Conservation (phyloP, 1,140 invertebrate genomes). For the Tribolium castaneum region DNA sequence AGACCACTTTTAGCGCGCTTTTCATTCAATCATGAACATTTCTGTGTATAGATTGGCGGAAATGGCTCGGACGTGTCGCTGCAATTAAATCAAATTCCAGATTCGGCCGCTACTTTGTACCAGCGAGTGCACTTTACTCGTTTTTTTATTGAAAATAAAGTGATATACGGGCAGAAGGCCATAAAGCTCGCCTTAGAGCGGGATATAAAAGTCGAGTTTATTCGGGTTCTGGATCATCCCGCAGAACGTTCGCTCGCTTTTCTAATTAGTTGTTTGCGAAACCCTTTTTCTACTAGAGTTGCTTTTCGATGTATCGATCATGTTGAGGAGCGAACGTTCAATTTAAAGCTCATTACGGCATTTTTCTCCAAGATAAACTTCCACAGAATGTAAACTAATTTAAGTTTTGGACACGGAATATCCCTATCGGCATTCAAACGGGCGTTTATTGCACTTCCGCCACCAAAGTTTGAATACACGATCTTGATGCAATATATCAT, state of each 20-base stretch:
- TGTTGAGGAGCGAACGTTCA: neutral
- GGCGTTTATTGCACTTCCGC: slow-evolving; percentile 40
- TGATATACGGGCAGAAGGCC: slow-evolving; percentile 22
- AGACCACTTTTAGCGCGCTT: neutral
- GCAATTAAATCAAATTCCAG: slow-evolving; percentile 23
- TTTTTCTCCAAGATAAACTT: neutral
- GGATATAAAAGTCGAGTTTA: slow-evolving; percentile 20
- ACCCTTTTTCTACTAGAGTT: slow-evolving; percentile 8
- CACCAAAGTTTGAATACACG: slow-evolving; percentile 33
- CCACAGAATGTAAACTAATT: slow-evolving; percentile 12
- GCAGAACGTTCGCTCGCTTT: neutral
- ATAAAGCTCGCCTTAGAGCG: slow-evolving; percentile 8
- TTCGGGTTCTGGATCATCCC: slow-evolving; percentile 5
- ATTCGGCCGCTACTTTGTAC: slow-evolving; percentile 2
- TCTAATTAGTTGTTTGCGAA: slow-evolving; percentile 37
- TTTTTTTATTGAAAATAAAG: slow-evolving; percentile 29
- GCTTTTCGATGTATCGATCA: neutral
- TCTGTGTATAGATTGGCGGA: neutral
- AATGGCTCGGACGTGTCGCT: neutral
- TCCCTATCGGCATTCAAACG: slow-evolving; percentile 16
- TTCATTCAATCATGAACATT: neutral
- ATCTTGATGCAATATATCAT: slow-evolving; percentile 46
- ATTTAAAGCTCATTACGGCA: slow-evolving; percentile 20
- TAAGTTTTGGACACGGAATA: slow-evolving; percentile 3
- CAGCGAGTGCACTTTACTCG: slow-evolving; percentile 1